These are phyloP conservation scores for Virgularia gustaviana DNA, from an alignment of 92 coral and sea anemone species.

Conservation along the genomic window DNA sequence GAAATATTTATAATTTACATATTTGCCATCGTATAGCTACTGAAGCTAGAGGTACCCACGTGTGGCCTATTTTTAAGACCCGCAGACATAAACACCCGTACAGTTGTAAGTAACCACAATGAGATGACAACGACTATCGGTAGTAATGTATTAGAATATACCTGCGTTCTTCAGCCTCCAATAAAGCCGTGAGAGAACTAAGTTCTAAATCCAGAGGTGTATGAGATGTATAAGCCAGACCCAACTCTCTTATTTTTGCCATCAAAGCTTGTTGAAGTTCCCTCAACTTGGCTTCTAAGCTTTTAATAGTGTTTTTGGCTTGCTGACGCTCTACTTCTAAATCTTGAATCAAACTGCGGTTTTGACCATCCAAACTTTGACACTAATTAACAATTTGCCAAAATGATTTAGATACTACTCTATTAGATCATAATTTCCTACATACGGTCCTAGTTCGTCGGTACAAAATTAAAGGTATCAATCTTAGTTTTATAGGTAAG, in stretches of 20 bases:
- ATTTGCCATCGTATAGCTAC: too few species aligned
- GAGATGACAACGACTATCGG: too few species aligned
- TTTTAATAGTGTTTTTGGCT: slow-evolving; percentile 76
- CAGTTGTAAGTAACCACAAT: too few species aligned
- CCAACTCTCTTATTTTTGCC: slow-evolving; percentile 92
- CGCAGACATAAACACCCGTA: too few species aligned
- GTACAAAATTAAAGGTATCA: not conserved
- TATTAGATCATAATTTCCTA: not conserved
- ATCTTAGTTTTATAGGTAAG: too few species aligned
- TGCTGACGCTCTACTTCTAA: slow-evolving; percentile 94
- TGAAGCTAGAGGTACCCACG: too few species aligned
- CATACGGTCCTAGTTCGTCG: not conserved
- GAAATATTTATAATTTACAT: too few species aligned
- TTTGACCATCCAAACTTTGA: slow-evolving; percentile 81
- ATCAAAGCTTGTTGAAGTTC: slow-evolving; percentile 91
- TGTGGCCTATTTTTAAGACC: too few species aligned
- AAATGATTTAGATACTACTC: not conserved
- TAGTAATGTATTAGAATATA: too few species aligned
- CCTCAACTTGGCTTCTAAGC: slow-evolving; percentile 82
- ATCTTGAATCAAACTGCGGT: slow-evolving; percentile 80
- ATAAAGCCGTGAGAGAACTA: slow-evolving; percentile 79
- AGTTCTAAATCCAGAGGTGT: slow-evolving; percentile 83
- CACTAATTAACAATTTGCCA: slow-evolving; percentile 49
- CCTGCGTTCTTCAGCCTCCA: slow-evolving; percentile 94
- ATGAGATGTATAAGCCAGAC: slow-evolving; percentile 90